Conservation (phyloP, 2,797 vertebrate species). For the Micropoecilia bifurca region DNA sequence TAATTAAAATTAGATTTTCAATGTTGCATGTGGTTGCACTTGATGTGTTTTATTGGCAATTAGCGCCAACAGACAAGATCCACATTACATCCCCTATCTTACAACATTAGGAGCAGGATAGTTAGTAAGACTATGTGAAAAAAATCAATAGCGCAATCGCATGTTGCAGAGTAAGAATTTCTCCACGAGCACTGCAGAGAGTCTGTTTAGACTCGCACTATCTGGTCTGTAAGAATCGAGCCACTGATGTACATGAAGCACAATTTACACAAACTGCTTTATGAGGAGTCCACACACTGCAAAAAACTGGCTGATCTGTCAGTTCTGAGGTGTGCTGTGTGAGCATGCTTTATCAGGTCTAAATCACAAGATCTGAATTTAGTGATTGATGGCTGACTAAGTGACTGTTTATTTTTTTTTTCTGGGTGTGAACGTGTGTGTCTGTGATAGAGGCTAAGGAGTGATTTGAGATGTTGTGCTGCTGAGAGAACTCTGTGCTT, state of each 20-base stretch:
- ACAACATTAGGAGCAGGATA: constrained; percentile 6
- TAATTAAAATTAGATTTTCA: constrained; percentile 12
- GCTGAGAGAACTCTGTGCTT: constrained; percentile 52
- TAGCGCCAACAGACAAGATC: not conserved
- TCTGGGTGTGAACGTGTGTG: constrained; percentile 2
- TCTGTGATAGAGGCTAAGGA: constrained; percentile 19
- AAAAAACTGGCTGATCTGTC: not conserved
- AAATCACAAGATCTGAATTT: not conserved
- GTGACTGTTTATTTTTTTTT: not conserved
- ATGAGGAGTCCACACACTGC: not conserved
- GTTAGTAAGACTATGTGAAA: not conserved
- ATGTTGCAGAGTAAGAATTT: constrained; percentile 23
- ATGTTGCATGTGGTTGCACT: not conserved
- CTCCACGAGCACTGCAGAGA: constrained; percentile 22
- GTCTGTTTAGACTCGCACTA: not conserved
- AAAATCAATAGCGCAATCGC: constrained; percentile 40
- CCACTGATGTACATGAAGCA: not conserved
- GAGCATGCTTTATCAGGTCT: not conserved
- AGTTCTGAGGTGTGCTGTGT: not conserved
- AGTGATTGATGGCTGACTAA: not conserved
- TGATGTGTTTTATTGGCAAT: not conserved
- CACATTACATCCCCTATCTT: constrained; percentile 5
- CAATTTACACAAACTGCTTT: constrained; percentile 6
- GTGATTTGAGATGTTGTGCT: constrained; percentile 47
- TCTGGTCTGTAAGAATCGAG: constrained; percentile 7